Evolutionary conservation across 30 jellyfish, hydroid and myxozoan genomes (phyloP).

Genomic region (Clytia hemisphaerica): DNA sequence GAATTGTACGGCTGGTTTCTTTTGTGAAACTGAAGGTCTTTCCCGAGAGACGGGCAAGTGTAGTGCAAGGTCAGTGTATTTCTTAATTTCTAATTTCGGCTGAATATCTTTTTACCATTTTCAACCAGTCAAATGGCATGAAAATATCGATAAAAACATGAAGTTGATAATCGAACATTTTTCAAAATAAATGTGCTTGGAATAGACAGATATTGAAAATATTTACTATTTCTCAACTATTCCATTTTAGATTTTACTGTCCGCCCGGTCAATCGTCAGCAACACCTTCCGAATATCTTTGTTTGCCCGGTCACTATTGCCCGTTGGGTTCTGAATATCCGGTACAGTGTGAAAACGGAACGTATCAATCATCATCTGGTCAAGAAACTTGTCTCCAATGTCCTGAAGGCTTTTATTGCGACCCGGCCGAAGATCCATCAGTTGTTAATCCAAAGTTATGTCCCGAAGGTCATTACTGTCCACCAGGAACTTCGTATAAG

Average conservation of each 20-base stretch:
- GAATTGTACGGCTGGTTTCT: constrained; percentile 72
- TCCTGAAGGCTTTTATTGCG: constrained; percentile 90
- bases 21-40: constrained; percentile 49
- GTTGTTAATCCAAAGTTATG: constrained; percentile 73
- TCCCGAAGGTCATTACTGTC: constrained; percentile 82
- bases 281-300: constrained; percentile 62
- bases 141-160: too few species aligned
- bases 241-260: constrained; percentile 60
- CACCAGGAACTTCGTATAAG: constrained; percentile 41
- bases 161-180: too few species aligned
- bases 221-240: too few species aligned
- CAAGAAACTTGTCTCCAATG: constrained; percentile 60
- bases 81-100: not conserved
- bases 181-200: too few species aligned
- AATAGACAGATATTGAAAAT: too few species aligned
- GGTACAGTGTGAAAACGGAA: constrained; percentile 74
- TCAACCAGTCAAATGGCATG: not conserved
- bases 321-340: constrained; percentile 59
- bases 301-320: constrained; percentile 87
- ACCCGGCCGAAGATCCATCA: constrained; percentile 92
- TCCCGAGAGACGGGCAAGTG: constrained; percentile 42
- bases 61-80: constrained; percentile 31
- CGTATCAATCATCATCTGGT: constrained; percentile 80
- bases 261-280: constrained; percentile 81
- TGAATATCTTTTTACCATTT: not conserved